These are phyloP conservation scores for Boloria selene DNA, from an alignment of 2,888 invertebrate species.

Conservation along the genomic window DNA sequence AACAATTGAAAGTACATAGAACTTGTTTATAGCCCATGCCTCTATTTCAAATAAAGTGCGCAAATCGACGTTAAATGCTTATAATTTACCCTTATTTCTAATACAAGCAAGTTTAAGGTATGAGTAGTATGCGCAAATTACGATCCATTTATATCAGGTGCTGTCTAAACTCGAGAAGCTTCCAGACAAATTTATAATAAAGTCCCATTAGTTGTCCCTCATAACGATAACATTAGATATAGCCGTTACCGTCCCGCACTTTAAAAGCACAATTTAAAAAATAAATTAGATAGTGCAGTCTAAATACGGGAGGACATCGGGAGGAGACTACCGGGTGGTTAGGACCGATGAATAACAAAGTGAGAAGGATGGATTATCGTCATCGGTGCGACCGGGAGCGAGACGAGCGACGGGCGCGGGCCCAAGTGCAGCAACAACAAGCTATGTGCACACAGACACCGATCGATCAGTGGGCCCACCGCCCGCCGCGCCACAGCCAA, in stretches of 20 bases:
- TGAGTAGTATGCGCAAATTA: conserved; percentile 55
- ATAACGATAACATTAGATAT: conserved; percentile 71
- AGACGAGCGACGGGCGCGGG: conserved; percentile 65
- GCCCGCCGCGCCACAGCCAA: conserved; percentile 63
- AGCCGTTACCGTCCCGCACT: conserved; percentile 63
- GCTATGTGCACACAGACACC: conserved; percentile 74
- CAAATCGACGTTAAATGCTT: conserved; percentile 44
- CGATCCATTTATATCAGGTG: conserved; percentile 59
- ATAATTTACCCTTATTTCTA: conserved; percentile 13
- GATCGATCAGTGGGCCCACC: conserved; percentile 76
- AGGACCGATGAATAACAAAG: conserved; percentile 76
- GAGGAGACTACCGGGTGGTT: conserved; percentile 78
- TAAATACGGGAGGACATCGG: conserved; percentile 77
- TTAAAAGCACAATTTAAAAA: conserved; percentile 75
- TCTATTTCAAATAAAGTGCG: conserved; percentile 17
- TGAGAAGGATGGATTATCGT: conserved; percentile 68
- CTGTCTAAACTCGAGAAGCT: conserved; percentile 49
- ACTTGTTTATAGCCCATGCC: conserved; percentile 38
- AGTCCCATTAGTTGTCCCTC: conserved; percentile 65
- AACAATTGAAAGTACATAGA: conserved; percentile 72
- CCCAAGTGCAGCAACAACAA: conserved; percentile 55
- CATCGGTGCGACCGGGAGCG: conserved; percentile 56
- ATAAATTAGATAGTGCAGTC: conserved; percentile 80
- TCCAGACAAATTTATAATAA: conserved; percentile 74
- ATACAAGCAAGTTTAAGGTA: conserved; percentile 32